Evolutionary conservation across 2,888 invertebrate genomes (phyloP).

Genomic region (Tuberolachnus salignus): DNA sequence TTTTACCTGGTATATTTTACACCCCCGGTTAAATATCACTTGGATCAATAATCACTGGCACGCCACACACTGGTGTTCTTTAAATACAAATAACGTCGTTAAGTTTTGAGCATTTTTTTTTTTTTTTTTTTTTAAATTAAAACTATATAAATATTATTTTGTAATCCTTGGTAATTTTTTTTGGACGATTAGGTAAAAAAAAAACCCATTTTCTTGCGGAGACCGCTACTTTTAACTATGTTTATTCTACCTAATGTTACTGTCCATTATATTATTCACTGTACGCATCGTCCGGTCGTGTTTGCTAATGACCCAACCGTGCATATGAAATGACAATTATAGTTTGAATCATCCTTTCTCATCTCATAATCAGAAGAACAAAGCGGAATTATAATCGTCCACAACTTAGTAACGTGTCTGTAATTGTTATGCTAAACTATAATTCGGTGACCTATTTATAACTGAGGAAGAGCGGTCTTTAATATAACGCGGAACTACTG

Average conservation of each 20-base stretch:
- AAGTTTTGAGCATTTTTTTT: no score
- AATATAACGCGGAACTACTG: neutral
- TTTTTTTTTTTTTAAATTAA: no score
- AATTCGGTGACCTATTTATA: slow-evolving; percentile 36
- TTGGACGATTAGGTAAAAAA: slow-evolving; percentile 2
- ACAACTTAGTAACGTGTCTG: slow-evolving; percentile 41
- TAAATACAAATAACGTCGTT: no score
- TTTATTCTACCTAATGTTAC: slow-evolving; percentile 17
- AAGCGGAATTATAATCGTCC: slow-evolving; percentile 46
- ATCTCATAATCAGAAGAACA: slow-evolving; percentile 44
- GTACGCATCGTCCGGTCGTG: slow-evolving; percentile 25
- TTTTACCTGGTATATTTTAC: no score
- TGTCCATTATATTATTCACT: slow-evolving; percentile 28
- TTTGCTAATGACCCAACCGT: slow-evolving; percentile 47
- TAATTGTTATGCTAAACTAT: slow-evolving; percentile 50
- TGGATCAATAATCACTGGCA: no score
- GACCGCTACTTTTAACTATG: neutral
- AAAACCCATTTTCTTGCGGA: slow-evolving; percentile 7
- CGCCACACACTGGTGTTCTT: no score
- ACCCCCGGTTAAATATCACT: no score
- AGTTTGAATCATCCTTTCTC: slow-evolving; percentile 41
- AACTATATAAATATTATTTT: no score
- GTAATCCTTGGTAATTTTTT: neutral
- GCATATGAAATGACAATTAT: slow-evolving; percentile 53
- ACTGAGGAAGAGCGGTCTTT: slow-evolving; percentile 25